phyloP scores from a whole-genome alignment of 2,888 invertebrate species.

The Drosophila atroscutellata region DNA sequence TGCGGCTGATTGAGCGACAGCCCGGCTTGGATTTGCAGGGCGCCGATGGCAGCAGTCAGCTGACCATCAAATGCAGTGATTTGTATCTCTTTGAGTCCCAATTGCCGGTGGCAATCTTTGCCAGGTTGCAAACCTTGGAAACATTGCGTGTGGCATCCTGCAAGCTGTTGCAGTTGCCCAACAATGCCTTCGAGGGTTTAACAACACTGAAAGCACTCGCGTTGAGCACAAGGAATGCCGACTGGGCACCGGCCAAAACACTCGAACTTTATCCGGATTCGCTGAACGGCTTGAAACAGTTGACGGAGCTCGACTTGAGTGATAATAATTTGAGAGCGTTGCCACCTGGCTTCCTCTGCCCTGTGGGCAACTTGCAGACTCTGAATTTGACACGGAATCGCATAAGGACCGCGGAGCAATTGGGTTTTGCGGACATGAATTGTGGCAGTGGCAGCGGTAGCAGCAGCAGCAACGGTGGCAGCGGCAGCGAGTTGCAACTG shows the following conservation, averaged over 20 bases:
- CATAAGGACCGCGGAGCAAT: constrained; percentile 91
- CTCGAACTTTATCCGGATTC: constrained; percentile 91
- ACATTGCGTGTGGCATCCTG: constrained; percentile 91
- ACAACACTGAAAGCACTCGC: constrained; percentile 89
- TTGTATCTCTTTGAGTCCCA: constrained; percentile 92
- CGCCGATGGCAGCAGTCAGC: constrained; percentile 90
- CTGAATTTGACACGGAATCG: constrained; percentile 94
- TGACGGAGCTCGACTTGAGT: constrained; percentile 92
- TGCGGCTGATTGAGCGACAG: constrained; percentile 90
- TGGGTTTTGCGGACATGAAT: constrained; percentile 88
- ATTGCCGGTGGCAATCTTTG: constrained; percentile 90
- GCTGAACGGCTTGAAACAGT: constrained; percentile 91
- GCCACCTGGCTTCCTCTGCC: constrained; percentile 92
- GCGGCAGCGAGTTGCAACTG: constrained; percentile 89
- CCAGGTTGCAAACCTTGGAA: constrained; percentile 89
- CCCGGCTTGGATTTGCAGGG: constrained; percentile 86
- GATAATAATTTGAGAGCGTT: constrained; percentile 93
- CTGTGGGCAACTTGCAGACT: constrained; percentile 91
- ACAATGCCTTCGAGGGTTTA: constrained; percentile 92
- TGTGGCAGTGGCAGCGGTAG: constrained; percentile 84
- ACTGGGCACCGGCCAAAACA: constrained; percentile 91
- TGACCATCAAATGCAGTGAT: constrained; percentile 92
- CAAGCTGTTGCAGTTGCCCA: constrained; percentile 90
- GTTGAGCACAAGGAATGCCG: constrained; percentile 91
- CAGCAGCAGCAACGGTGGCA: constrained; percentile 81